These are phyloP conservation scores for Brachyistius frenatus DNA, from an alignment of 2,113 vertebrate genomes.

Conservation along the genomic window DNA sequence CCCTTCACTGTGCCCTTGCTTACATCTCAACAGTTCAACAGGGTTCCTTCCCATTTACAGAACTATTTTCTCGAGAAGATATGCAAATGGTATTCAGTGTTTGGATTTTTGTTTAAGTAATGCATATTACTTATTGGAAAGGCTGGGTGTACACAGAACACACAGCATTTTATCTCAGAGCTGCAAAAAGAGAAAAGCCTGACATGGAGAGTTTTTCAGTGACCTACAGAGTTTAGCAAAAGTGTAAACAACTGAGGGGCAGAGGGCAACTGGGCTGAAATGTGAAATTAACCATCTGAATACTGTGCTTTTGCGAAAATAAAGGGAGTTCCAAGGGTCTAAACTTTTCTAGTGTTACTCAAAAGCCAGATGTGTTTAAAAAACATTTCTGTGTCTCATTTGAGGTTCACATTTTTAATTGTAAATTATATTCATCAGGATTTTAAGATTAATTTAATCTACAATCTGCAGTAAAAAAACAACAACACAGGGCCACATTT, in stretches of 20 bases:
- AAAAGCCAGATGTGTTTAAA: conserved; percentile 6
- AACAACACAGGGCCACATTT: conserved; percentile 15
- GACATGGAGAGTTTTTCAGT: conserved; percentile 29
- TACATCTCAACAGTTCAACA: conserved; percentile 25
- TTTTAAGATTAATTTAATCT: conserved; percentile 17
- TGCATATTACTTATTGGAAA: conserved; percentile 38
- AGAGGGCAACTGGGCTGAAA: conserved; percentile 16
- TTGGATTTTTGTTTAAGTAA: conserved; percentile 14
- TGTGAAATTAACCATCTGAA: conserved; percentile 45
- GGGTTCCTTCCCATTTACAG: conserved; percentile 38
- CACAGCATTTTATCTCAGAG: conserved; percentile 55
- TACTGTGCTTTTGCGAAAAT: neutral
- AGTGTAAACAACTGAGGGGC: conserved; percentile 2
- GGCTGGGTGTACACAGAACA: conserved; percentile 31
- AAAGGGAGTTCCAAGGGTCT: conserved; percentile 1
- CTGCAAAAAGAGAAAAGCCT: conserved; percentile 59
- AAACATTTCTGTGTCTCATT: neutral
- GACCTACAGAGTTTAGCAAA: conserved; percentile 33
- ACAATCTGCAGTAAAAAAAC: conserved; percentile 42
- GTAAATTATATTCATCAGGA: conserved; percentile 1
- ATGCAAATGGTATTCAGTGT: conserved; percentile 59
- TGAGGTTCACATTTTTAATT: neutral
- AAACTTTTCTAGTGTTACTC: conserved; percentile 20
- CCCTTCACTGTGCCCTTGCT: conserved; percentile 31
- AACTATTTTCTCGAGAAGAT: conserved; percentile 49